These are phyloP conservation scores for Alexandromys fortis DNA, from an alignment of 2,113 vertebrate genomes.

Conservation along the genomic window DNA sequence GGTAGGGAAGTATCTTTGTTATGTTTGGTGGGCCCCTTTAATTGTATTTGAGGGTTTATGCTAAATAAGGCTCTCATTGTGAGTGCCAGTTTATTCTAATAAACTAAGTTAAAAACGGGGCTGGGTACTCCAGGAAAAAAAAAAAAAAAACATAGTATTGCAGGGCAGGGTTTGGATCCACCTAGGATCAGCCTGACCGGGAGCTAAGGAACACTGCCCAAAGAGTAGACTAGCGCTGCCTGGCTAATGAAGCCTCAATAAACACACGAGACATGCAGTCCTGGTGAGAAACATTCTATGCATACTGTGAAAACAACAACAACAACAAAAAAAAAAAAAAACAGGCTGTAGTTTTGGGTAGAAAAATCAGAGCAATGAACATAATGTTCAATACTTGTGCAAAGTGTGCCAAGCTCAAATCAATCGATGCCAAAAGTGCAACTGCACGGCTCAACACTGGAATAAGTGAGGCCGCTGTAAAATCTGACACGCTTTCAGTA, in stretches of 20 bases:
- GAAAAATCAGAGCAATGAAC: not conserved
- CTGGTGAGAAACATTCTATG: not conserved
- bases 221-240: not conserved
- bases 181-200: not conserved
- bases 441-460: slow-evolving; percentile 1
- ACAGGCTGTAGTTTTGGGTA: not conserved
- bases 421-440: not conserved
- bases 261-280: not conserved
- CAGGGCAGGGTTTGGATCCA: not conserved
- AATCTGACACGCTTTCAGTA: not conserved
- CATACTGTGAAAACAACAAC: not conserved
- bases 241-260: not conserved
- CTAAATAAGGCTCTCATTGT: not conserved
- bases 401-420: not conserved
- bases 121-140: not conserved
- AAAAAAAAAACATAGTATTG: not conserved
- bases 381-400: not conserved
- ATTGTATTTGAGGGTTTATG: not conserved
- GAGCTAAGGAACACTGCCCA: not conserved
- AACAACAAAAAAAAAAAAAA: too few relatives aligned
- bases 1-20: not conserved
- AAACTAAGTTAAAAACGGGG: not conserved
- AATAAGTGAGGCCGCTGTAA: not conserved
- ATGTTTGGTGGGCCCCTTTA: not conserved
- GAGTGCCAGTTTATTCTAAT: not conserved